These are phyloP conservation scores for Trypoxylus dichotomus DNA, from an alignment of 1,140 invertebrate species.

Conservation along the genomic window DNA sequence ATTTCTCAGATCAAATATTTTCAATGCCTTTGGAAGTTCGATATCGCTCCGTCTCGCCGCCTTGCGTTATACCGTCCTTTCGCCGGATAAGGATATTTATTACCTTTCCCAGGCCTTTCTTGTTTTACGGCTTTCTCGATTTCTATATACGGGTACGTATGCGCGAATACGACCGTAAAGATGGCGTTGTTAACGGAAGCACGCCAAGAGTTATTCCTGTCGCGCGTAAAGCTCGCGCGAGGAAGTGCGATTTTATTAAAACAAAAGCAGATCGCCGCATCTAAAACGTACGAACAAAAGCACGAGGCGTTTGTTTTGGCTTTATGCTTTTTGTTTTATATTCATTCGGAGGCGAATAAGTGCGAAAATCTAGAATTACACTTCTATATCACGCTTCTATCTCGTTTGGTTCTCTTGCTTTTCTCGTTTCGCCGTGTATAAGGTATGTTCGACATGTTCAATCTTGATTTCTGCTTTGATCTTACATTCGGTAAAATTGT, in stretches of 20 bases:
- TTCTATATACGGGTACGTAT: neutral
- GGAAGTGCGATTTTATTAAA: neutral
- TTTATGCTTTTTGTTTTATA: neutral
- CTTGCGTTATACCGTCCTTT: neutral
- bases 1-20: constrained; percentile 28
- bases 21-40: constrained; percentile 26
- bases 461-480: too few species aligned
- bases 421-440: neutral
- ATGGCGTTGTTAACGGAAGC: neutral
- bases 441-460: too few species aligned
- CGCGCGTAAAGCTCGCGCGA: neutral
- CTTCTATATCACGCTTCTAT: neutral
- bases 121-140: neutral
- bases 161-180: neutral
- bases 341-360: neutral
- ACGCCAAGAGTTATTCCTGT: neutral
- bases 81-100: constrained; percentile 24
- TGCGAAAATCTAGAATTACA: neutral
- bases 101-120: neutral
- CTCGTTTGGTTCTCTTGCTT: neutral
- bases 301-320: neutral
- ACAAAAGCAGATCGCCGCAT: neutral
- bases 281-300: too few species aligned
- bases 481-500: too few species aligned
- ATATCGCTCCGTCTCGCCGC: neutral